Percentiles rank a stretch among this genome's conserved stretches.
These are phyloP conservation scores for Lasioglossum zephyrum DNA, from an alignment of 2,888 invertebrate species.

Conservation along the genomic window DNA sequence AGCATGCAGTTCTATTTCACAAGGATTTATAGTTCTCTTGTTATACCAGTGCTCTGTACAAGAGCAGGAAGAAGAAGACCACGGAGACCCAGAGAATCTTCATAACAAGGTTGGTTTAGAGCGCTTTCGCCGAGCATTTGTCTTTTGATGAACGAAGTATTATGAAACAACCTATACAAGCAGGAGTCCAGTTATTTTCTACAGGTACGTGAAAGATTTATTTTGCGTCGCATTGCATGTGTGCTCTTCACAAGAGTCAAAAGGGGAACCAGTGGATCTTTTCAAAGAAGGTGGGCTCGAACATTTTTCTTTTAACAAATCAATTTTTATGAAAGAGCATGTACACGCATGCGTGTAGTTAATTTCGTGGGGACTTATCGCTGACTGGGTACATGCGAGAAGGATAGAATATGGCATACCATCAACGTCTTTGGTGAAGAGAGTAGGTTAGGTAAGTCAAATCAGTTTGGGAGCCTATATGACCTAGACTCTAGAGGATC, in stretches of 20 bases:
- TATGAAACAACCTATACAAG: neutral
- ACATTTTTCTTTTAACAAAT: neutral
- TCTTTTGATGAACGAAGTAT: neutral
- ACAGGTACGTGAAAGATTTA: neutral
- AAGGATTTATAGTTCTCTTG: constrained; percentile 66
- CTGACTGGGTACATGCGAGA: too few relatives aligned
- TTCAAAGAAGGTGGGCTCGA: neutral
- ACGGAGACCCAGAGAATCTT: neutral
- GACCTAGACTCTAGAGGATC: too few relatives aligned
- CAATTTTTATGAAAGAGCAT: too few relatives aligned
- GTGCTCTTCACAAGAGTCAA: neutral
- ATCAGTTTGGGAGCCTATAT: too few relatives aligned
- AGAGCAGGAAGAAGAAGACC: neutral
- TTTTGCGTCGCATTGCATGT: neutral
- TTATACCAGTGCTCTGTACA: constrained; percentile 74
- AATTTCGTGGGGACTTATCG: too few relatives aligned
- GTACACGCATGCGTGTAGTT: too few relatives aligned
- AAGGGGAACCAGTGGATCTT: neutral
- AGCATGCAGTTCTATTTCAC: constrained; percentile 11
- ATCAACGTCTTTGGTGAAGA: too few relatives aligned
- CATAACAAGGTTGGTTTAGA: neutral
- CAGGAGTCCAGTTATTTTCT: neutral
- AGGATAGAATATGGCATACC: too few relatives aligned
- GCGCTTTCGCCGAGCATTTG: neutral
- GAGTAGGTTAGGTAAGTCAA: too few relatives aligned